A percentile compares a stretch with the other conserved stretches of the same genome.
Evolutionary conservation across 30 jellyfish, hydroid and myxozoan species (phyloP).

Genomic region (Hydra vulgaris): DNA sequence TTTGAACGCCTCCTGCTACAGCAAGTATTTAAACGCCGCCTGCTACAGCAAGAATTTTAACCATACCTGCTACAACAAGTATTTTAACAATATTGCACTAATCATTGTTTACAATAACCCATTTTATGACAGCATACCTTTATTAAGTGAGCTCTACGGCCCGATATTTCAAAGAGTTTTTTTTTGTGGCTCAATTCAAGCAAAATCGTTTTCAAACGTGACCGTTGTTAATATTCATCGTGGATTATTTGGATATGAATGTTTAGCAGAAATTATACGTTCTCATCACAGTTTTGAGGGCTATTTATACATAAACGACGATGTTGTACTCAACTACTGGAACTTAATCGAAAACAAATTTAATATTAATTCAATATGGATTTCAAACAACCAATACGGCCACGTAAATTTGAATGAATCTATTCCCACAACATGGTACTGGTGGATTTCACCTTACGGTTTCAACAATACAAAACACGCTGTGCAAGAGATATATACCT

Average conservation of each 20-base stretch:
- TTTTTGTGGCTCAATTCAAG: slow-evolving; percentile 49
- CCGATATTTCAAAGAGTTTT: slow-evolving; percentile 64
- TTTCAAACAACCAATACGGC: slow-evolving; percentile 68
- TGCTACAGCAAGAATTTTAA: neutral
- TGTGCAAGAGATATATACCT: slow-evolving; percentile 30
- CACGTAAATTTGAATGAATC: slow-evolving; percentile 21
- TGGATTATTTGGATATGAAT: slow-evolving; percentile 80
- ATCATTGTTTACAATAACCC: slow-evolving; percentile 81
- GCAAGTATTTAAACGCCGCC: no score
- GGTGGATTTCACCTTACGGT: slow-evolving; percentile 98
- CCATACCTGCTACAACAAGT: slow-evolving; percentile 18
- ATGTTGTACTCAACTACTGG: slow-evolving; percentile 81
- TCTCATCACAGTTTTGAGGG: slow-evolving; percentile 47
- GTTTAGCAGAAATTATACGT: slow-evolving; percentile 56
- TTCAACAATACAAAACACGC: slow-evolving; percentile 55
- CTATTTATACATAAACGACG: slow-evolving; percentile 78
- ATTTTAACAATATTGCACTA: slow-evolving; percentile 34
- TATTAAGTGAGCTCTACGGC: slow-evolving; percentile 51
- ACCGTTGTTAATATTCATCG: slow-evolving; percentile 35
- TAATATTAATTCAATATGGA: slow-evolving; percentile 49
- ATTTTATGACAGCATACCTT: slow-evolving; percentile 61
- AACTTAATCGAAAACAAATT: slow-evolving; percentile 39
- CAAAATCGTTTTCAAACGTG: slow-evolving; percentile 26
- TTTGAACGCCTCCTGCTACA: no score
- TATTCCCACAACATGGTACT: slow-evolving; percentile 71